Evolutionary conservation across 2,113 vertebrate species (phyloP).

Genomic region (Dermatemys mawii): DNA sequence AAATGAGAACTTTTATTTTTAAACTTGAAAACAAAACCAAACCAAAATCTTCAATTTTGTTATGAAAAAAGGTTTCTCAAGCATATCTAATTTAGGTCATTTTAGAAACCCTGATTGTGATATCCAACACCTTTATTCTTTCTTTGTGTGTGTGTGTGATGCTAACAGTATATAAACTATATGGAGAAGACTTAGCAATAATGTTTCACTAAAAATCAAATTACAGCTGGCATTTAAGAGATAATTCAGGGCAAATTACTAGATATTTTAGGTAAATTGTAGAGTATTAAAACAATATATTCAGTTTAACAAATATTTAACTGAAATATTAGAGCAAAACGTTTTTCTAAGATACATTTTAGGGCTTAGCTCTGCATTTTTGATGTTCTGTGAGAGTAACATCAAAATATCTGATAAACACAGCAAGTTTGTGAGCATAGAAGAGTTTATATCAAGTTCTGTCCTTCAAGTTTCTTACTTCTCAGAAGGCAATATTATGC

Average conservation of each 20-base stretch:
- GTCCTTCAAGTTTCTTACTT: background rate
- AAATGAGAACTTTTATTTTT: background rate
- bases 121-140: background rate
- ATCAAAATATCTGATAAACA: background rate
- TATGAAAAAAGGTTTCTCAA: background rate
- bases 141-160: background rate
- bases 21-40: background rate
- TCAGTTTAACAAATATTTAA: accelerated
- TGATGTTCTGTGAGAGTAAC: background rate
- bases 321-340: background rate
- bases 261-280: background rate
- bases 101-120: background rate
- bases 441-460: background rate
- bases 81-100: background rate
- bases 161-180: background rate
- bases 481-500: background rate
- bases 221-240: background rate
- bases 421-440: background rate
- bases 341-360: background rate
- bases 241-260: background rate
- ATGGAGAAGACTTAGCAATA: background rate
- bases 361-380: background rate
- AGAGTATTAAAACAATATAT: background rate
- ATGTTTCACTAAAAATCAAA: background rate
- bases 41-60: accelerated